Percentiles rank a stretch among this genome's conserved stretches.
Evolutionary conservation across 2,888 invertebrate genomes (phyloP).

Genomic region (Sicus ferrugineus): DNA sequence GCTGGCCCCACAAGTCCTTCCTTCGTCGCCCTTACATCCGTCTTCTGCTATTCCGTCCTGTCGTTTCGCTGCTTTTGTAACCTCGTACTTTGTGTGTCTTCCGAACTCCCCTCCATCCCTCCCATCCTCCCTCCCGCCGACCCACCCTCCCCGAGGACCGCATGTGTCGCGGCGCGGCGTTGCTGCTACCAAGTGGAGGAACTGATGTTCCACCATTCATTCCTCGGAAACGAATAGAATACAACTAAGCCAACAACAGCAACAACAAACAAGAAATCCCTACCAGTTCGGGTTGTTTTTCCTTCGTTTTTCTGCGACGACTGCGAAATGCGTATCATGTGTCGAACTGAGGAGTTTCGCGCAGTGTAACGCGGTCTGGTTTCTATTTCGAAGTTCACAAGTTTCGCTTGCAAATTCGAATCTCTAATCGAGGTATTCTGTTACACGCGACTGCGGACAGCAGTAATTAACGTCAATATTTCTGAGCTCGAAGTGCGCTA

Average conservation of each 20-base stretch:
- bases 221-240: constrained; percentile 24
- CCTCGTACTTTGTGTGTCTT: not conserved
- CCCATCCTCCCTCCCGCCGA: not conserved
- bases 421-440: too few relatives aligned
- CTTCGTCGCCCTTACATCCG: not conserved
- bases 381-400: not conserved
- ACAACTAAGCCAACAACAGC: not conserved
- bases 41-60: not conserved
- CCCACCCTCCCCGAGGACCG: not conserved
- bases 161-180: not conserved
- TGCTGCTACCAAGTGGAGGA: not conserved
- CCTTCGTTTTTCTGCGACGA: not conserved
- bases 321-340: constrained; percentile 22
- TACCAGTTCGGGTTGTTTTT: not conserved
- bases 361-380: constrained; percentile 16
- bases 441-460: too few relatives aligned
- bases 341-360: constrained; percentile 8
- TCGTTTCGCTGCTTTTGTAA: not conserved
- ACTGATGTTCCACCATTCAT: constrained; percentile 9
- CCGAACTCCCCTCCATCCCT: not conserved
- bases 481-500: too few relatives aligned
- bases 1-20: too few relatives aligned
- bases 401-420: constrained; percentile 25
- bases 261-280: not conserved
- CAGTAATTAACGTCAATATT: too few relatives aligned